Percentiles rank a stretch among this genome's conserved stretches.
These are phyloP conservation scores for Aptenodytes forsteri DNA, from an alignment of 2,113 vertebrate species.

Conservation along the genomic window DNA sequence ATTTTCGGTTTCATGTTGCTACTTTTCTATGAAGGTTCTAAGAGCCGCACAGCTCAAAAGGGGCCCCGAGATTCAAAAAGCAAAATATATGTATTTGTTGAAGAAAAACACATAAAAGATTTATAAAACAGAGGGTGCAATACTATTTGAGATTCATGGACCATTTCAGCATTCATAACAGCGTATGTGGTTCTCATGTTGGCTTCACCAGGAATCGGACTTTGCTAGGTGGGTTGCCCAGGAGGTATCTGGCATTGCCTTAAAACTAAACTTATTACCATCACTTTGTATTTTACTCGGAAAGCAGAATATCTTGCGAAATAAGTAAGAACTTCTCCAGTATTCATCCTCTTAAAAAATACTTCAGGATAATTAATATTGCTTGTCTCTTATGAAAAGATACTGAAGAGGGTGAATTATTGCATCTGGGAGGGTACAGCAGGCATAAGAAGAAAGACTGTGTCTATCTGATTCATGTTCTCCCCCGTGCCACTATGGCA, in stretches of 20 bases:
- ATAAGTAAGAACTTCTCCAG: background rate
- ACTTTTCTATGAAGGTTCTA: slow-evolving; percentile 36
- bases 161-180: slow-evolving; percentile 30
- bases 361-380: background rate
- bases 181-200: background rate
- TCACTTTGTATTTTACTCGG: slow-evolving; percentile 13
- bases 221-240: background rate
- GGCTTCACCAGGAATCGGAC: background rate
- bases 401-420: background rate
- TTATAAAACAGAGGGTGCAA: slow-evolving; percentile 54
- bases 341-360: background rate
- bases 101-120: slow-evolving; percentile 67
- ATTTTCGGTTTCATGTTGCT: background rate
- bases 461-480: background rate
- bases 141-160: slow-evolving; percentile 48
- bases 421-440: background rate
- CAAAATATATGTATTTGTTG: slow-evolving; percentile 58
- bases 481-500: background rate
- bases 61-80: background rate
- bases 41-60: background rate
- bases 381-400: background rate
- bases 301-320: background rate
- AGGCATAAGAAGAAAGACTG: background rate
- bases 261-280: background rate
- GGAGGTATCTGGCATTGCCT: background rate